These are phyloP conservation scores for Halcyon leucocephala DNA, from an alignment of 2,797 vertebrate species.

Conservation along the genomic window DNA sequence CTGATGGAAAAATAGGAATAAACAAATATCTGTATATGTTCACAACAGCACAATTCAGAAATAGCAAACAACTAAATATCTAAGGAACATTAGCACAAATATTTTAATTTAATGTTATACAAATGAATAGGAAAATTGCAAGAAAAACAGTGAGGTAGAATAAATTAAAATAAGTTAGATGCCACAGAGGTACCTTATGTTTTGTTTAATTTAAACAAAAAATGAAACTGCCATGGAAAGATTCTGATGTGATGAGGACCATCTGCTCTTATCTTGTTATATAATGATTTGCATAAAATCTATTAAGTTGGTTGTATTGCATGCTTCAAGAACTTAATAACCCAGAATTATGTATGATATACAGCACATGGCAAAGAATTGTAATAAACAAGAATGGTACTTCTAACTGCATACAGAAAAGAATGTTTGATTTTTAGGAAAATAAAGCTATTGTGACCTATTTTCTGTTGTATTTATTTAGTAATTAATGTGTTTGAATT, in stretches of 20 bases:
- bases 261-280: conserved; percentile 80
- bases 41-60: background rate
- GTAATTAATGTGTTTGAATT: conserved; percentile 69
- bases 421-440: conserved; percentile 22
- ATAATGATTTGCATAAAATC: conserved; percentile 84
- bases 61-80: conserved; percentile 41
- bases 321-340: conserved; percentile 80
- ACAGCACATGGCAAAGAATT: conserved; percentile 64
- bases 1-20: background rate
- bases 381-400: conserved; percentile 66
- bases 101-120: conserved; percentile 16
- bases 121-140: background rate
- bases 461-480: conserved; percentile 54
- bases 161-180: conserved; percentile 58
- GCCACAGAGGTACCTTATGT: conserved; percentile 36
- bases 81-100: conserved; percentile 6
- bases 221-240: conserved; percentile 67
- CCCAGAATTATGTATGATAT: conserved; percentile 76
- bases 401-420: conserved; percentile 45
- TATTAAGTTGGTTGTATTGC: conserved; percentile 78
- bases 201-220: conserved; percentile 78
- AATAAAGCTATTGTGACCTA: conserved; percentile 21
- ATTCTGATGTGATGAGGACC: conserved; percentile 75
- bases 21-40: conserved; percentile 5
- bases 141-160: conserved; percentile 6